Base-by-base conservation (phyloP, 2,797 vertebrate species). In the Saguinus oedipus region DNA sequence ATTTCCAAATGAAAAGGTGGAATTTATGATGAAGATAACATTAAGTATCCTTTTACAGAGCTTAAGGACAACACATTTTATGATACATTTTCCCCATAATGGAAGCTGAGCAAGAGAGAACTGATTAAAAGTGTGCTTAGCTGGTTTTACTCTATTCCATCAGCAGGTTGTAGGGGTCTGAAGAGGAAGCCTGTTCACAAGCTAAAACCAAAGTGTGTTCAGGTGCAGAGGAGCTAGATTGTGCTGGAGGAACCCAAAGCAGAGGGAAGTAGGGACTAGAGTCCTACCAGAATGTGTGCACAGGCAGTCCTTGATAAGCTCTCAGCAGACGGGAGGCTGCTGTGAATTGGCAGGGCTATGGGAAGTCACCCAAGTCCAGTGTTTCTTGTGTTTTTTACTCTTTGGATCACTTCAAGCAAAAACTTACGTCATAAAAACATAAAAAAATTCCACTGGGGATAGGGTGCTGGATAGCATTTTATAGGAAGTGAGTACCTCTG, bases 361-460 rank as follows among this genome's bases (percentile, higher is more conserved):
- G 68, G 68, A 39, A 89, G 33, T 26, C 55, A 68, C 42, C 39
- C 8, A 42, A 9, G 44, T 55, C 36, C 59, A 79, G 48, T 55
- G 33, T 50, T 93, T 50, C 33, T 83, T 94, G 27, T 0, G 20
- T 17, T 75, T 88, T 95, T 83, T 61, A 80, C 44, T 81, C 42
- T 81, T 89, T 79, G 80, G 46, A 74, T 81, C n/a, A 92, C 48
- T 92, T 94, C 57, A 76, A 80, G 57, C 75, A 94, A 84, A 97
- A 39, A 78, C 24, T 85, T 90, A 44, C 78, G 50, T 90, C 20
- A 19, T 64, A 72, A 24, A 84, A 74, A 48, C 26, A 74, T 36
- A 70, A 39, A 72, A 30, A 61, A 17, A n/a, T 11, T 78, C 39
- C 14, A 76, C 42, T 50, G 36, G n/a, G 24, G 20, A 46, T 33